These are phyloP conservation scores for Aulostomus chinensis DNA, from an alignment of 2,797 vertebrate genomes.

Conservation along the genomic window DNA sequence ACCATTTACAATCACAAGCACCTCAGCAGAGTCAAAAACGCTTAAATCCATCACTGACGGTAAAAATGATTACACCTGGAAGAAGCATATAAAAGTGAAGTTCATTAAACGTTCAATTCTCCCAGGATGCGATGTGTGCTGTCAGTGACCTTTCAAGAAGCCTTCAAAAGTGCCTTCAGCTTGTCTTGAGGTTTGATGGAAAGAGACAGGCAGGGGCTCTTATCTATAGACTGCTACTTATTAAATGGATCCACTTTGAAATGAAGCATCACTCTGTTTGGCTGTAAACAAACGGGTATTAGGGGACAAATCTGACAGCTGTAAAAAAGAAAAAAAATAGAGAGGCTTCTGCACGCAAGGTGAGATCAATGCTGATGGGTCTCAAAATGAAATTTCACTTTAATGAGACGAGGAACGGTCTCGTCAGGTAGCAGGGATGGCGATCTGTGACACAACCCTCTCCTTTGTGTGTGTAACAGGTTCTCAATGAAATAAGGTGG, in stretches of 20 bases:
- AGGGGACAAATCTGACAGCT: conserved; percentile 54
- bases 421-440: conserved; percentile 13
- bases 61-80: conserved; percentile 34
- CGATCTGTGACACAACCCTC: conserved; percentile 11
- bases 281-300: conserved; percentile 69
- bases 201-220: conserved; percentile 36
- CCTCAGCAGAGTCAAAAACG: conserved; percentile 18
- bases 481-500: no score
- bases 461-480: conserved; percentile 1
- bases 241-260: conserved; percentile 69
- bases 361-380: conserved; percentile 47
- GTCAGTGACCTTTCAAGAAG: conserved; percentile 59
- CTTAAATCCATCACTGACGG: conserved; percentile 42
- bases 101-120: conserved; percentile 59
- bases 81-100: conserved; percentile 46
- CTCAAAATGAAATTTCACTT: conserved; percentile 49
- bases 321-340: conserved; percentile 6
- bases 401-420: conserved; percentile 40
- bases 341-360: conserved; percentile 20
- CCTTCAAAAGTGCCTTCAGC: conserved; percentile 44
- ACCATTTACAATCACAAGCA: conserved; percentile 20
- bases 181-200: conserved; percentile 34
- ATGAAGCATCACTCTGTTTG: conserved; percentile 48
- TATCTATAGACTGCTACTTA: conserved; percentile 54
- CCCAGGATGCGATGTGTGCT: conserved; percentile 35